These are phyloP conservation scores for Sparus aurata DNA, from an alignment of 2,797 vertebrate genomes.

Conservation along the genomic window DNA sequence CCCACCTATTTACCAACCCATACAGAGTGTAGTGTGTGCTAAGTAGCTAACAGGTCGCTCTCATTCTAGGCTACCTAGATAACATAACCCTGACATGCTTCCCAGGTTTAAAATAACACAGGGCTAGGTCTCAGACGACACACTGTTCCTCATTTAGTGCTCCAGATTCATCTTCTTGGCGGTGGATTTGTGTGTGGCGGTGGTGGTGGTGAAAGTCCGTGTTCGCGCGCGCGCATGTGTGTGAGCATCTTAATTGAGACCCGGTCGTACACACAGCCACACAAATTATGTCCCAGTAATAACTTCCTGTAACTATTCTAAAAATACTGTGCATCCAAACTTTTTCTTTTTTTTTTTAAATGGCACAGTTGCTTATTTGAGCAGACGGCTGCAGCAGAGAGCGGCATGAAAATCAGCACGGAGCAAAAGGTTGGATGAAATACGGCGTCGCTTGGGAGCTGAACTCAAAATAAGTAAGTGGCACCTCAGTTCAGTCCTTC, in stretches of 20 bases:
- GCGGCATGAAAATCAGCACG: slow-evolving; percentile 38
- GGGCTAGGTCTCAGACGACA: slow-evolving; percentile 84
- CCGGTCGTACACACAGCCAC: slow-evolving; percentile 13
- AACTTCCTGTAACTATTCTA: slow-evolving; percentile 48
- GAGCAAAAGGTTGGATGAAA: slow-evolving; percentile 42
- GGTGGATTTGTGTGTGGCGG: slow-evolving; percentile 31
- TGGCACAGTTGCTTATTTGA: slow-evolving; percentile 54
- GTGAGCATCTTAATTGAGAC: slow-evolving; percentile 49
- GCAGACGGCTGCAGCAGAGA: slow-evolving; percentile 38
- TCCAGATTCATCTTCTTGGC: slow-evolving; percentile 72
- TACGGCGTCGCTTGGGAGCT: slow-evolving; percentile 11
- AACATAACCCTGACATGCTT: slow-evolving; percentile 82
- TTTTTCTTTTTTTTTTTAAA: slow-evolving; percentile 36
- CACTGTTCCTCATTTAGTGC: slow-evolving; percentile 75
- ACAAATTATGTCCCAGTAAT: slow-evolving; percentile 63
- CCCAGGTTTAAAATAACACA: slow-evolving; percentile 79
- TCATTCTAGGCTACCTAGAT: slow-evolving; percentile 79
- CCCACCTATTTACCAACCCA: slow-evolving; percentile 28
- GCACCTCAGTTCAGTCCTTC: slow-evolving; percentile 40
- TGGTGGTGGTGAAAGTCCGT: slow-evolving; percentile 17
- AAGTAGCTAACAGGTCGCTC: slow-evolving; percentile 51
- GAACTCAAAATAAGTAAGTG: slow-evolving; percentile 44
- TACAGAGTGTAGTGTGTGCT: slow-evolving; percentile 1
- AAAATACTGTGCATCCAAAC: slow-evolving; percentile 61
- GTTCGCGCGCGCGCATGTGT: neutral